phyloP scores from a whole-genome alignment of 2,113 vertebrate genomes.

The Tragelaphus scriptus region DNA sequence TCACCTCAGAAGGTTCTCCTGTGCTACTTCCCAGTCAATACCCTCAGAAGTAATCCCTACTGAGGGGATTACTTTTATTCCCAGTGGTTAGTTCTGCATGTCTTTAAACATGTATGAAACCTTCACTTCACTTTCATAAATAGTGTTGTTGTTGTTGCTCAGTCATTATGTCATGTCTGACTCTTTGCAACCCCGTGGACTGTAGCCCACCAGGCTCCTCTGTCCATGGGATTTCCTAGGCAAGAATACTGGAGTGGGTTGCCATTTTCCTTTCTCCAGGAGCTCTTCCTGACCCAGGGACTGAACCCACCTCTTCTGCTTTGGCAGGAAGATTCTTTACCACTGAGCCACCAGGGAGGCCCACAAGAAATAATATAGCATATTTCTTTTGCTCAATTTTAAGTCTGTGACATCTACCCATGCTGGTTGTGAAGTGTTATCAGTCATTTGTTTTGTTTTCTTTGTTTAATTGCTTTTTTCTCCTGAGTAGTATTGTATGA shows the following conservation, averaged over 20 bases:
- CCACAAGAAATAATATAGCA: not conserved
- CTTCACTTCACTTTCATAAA: not conserved
- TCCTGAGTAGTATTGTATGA: not conserved
- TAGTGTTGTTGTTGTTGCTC: not conserved
- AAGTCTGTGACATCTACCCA: not conserved
- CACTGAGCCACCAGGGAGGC: not conserved
- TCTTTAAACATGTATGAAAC: not conserved
- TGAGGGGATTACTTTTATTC: not conserved
- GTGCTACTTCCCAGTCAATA: not conserved
- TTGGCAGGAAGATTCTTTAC: not conserved
- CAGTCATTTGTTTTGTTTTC: not conserved
- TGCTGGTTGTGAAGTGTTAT: not conserved
- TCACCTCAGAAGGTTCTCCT: not conserved
- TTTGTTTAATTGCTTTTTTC: not conserved
- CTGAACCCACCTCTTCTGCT: not conserved
- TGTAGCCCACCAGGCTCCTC: not conserved
- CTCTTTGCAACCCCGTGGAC: not conserved
- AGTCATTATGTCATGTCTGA: not conserved
- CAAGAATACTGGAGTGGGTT: not conserved
- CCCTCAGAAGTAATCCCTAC: not conserved
- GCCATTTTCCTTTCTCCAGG: not conserved
- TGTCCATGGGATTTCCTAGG: not conserved
- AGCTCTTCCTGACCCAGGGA: not conserved
- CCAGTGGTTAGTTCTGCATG: not conserved
- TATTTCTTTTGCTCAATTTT: not conserved